These are phyloP conservation scores for Cacatua alba DNA, from an alignment of 2,113 vertebrate genomes.

Conservation along the genomic window DNA sequence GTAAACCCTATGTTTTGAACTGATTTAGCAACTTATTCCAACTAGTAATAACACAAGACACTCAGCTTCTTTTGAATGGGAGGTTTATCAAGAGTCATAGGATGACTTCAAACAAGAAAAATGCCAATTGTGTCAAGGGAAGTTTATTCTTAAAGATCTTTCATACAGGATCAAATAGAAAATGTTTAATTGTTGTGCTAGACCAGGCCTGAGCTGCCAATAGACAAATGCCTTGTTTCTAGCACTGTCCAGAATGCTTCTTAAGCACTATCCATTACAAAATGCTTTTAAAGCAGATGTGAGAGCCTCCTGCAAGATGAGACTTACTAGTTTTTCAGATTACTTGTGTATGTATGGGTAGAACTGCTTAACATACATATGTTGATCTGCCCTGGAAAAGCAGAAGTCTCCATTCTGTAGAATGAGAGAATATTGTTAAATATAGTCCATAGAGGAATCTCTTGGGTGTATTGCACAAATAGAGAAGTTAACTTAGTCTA, in stretches of 20 bases:
- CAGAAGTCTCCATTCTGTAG: not conserved
- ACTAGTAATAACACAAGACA: not conserved
- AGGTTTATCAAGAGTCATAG: not conserved
- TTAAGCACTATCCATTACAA: not conserved
- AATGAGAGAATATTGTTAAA: not conserved
- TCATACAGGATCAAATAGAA: not conserved
- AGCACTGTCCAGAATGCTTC: not conserved
- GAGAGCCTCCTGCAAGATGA: not conserved
- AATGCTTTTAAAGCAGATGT: not conserved
- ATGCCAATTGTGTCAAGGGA: not conserved
- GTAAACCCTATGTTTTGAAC: slow-evolving; percentile 7
- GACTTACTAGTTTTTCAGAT: not conserved
- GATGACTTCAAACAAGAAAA: not conserved
- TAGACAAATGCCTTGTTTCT: not conserved
- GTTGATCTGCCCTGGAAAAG: not conserved
- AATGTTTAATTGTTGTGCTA: not conserved
- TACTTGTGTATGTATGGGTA: not conserved
- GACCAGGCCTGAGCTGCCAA: not conserved
- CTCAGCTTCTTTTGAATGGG: not conserved
- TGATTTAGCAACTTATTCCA: not conserved
- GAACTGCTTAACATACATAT: not conserved
- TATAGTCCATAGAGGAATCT: not conserved
- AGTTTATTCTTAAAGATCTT: not conserved
- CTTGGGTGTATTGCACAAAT: not conserved
- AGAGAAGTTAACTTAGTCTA: not conserved